Conservation (phyloP, 1,140 invertebrate species). For the Bombus polaris region DNA sequence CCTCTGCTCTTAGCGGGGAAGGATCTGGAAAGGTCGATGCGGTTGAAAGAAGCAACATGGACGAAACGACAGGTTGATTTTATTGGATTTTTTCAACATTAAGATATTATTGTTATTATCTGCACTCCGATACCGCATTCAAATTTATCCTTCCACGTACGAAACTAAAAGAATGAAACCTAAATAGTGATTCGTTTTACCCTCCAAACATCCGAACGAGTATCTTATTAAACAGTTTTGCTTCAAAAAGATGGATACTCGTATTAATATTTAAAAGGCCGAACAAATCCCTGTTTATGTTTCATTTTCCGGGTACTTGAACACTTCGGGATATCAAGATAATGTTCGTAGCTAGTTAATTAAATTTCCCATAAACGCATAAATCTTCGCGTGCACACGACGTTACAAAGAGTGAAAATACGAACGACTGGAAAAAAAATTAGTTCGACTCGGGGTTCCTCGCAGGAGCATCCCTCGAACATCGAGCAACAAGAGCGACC, state of each 20-base stretch:
- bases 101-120: neutral
- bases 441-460: neutral
- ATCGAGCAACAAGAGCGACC: neutral
- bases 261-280: neutral
- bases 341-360: no score
- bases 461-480: neutral
- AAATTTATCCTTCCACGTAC: no score
- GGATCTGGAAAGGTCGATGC: neutral
- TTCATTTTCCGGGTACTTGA: neutral
- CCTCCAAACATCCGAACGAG: neutral
- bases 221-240: neutral
- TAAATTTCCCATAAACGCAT: no score
- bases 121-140: no score
- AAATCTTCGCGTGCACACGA: no score
- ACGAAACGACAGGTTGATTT: neutral
- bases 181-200: no score
- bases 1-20: neutral
- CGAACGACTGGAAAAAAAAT: neutral
- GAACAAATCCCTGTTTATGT: neutral
- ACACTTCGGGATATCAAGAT: no score
- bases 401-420: neutral
- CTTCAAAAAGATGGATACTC: neutral
- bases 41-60: neutral
- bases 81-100: neutral
- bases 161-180: no score